These are phyloP conservation scores for Trachops cirrhosus DNA, from an alignment of 2,797 vertebrate species.

Conservation along the genomic window DNA sequence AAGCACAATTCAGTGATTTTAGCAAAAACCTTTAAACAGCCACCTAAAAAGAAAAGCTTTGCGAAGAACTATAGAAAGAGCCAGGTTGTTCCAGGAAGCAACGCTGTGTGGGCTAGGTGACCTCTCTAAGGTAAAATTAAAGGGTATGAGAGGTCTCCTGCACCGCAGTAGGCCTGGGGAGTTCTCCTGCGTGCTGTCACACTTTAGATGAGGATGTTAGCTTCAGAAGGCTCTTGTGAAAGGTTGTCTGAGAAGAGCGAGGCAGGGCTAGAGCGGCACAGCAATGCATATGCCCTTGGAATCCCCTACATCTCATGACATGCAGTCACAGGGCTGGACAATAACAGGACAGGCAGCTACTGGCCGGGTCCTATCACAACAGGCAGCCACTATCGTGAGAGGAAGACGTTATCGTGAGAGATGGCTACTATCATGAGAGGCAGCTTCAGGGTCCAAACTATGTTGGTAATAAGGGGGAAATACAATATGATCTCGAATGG, in stretches of 20 bases:
- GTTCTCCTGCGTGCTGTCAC: neutral
- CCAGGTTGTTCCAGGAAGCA: neutral
- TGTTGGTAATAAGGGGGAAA: neutral
- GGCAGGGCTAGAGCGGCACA: neutral
- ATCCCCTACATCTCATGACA: neutral
- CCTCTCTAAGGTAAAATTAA: neutral
- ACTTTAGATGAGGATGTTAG: neutral
- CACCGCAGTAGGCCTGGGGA: neutral
- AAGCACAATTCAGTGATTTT: neutral
- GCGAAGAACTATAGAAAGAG: neutral
- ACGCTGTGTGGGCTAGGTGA: neutral
- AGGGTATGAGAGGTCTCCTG: neutral
- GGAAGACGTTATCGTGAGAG: no score
- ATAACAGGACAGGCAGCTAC: neutral
- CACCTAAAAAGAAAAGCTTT: constrained; percentile 24
- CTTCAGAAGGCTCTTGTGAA: neutral
- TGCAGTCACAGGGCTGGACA: neutral
- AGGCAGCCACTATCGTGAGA: neutral
- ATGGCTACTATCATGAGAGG: no score
- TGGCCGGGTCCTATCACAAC: neutral
- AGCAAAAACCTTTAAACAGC: constrained; percentile 19
- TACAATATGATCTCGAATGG: neutral
- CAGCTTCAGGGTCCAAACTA: no score
- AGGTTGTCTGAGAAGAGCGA: neutral
- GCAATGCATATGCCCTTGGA: neutral